Evolutionary conservation across 2,888 invertebrate species (phyloP), one percentile per base, ranked within the genome.

Genomic region (Julus scandinavius): DNA sequence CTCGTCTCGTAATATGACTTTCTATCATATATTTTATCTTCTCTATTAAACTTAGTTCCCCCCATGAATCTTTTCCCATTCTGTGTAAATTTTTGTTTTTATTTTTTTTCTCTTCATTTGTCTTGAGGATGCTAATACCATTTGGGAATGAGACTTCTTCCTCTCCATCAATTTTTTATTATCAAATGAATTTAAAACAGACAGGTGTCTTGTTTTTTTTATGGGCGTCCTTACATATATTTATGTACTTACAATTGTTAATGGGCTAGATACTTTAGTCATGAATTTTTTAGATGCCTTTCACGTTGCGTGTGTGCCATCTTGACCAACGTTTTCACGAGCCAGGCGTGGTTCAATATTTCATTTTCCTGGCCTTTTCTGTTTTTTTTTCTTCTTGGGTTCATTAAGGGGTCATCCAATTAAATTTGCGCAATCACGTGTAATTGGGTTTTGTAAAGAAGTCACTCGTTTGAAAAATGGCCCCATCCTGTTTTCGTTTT

Each of bases 321-420:
- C 72, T 72, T 72, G 72, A 72, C 72, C 72, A 29, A 29, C 29
- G 72, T 72, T 72, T 72, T 72, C 29, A 20, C n/a, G 63, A 63
- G 63, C 20, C 63, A 72, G 72, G 72, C 72, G 72, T 72, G 72
- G 72, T 72, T 72, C 72, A 72, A 72, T 72, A 72, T 72, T 72
- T 72, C 72, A 72, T 72, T 72, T 72, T 72, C 29, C 38, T 29
- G 29, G 72, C 9, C 29, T 9, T 72, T 72, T 72, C 29, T 29
- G 7, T 13, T 29, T 72, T 72, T 63, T 63, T 63, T 63, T 1
- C 11, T 72, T 11, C 29, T 5, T 29, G 72, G 72, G 29, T 72
- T 72, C 72, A 72, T 72, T 72, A 72, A 72, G 72, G 72, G 72
- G 72, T 29, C 72, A 72, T 72, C 72, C 72, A 72, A 72, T 72